A percentile compares a stretch with the other conserved stretches of the same genome.
phyloP scores from a whole-genome alignment of 2,888 invertebrate genomes.

The Isotomurus palustris region DNA sequence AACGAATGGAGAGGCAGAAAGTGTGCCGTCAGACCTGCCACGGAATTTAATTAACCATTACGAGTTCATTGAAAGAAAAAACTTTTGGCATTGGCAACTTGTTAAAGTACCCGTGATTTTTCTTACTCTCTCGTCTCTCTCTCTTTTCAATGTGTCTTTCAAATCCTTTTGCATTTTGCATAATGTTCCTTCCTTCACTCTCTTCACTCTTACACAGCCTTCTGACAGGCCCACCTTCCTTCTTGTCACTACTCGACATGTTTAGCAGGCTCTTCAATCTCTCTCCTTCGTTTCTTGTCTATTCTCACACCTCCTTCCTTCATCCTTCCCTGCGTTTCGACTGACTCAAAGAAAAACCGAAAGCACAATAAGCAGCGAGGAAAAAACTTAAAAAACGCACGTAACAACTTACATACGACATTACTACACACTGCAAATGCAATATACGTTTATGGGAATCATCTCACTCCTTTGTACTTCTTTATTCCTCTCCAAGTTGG shows the following conservation, averaged over 20 bases:
- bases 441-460: no score
- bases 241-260: background rate
- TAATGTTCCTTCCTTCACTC: background rate
- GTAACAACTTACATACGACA: no score
- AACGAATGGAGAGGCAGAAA: no score
- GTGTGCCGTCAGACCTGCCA: conserved; percentile 1
- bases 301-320: background rate
- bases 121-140: no score
- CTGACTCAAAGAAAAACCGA: no score
- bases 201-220: background rate
- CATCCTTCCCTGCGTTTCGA: no score
- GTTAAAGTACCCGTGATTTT: background rate
- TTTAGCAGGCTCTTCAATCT: background rate
- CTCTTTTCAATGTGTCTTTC: no score
- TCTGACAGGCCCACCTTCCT: conserved; percentile 1
- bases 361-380: no score
- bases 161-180: background rate
- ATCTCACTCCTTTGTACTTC: no score
- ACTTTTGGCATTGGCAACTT: background rate
- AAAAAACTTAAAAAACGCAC: no score
- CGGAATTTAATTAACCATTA: conserved; percentile 3
- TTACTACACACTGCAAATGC: no score
- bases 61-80: conserved; percentile 4
- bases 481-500: no score
- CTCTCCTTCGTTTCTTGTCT: background rate